phyloP scores from a whole-genome alignment of 2,797 vertebrate genomes.

The Brotula barbata region DNA sequence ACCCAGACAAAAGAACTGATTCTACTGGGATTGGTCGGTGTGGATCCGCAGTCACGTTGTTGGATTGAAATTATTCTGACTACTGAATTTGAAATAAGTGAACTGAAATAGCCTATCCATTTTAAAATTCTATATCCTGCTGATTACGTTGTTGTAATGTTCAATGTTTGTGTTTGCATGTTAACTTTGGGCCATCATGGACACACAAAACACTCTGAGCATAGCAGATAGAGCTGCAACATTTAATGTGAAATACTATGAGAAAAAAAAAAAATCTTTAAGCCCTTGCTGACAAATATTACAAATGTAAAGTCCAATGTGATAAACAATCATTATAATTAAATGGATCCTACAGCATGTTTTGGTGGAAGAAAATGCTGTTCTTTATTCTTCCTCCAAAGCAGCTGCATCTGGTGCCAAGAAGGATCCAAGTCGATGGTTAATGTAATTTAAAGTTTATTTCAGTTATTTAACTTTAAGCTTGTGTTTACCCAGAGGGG shows the following conservation, averaged over 20 bases:
- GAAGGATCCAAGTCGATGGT: not conserved
- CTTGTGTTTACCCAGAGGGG: slow-evolving; percentile 12
- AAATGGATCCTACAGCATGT: too few species aligned
- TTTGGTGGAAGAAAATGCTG: too few species aligned
- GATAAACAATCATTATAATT: too few species aligned
- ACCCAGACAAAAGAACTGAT: slow-evolving; percentile 64
- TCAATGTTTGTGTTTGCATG: slow-evolving; percentile 1
- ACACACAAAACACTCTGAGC: slow-evolving; percentile 5
- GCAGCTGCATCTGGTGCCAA: not conserved
- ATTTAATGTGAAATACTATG: too few species aligned
- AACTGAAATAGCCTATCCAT: slow-evolving; percentile 20
- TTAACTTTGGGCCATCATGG: slow-evolving; percentile 1
- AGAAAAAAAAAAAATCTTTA: too few species aligned
- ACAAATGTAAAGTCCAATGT: not conserved
- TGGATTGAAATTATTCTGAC: slow-evolving; percentile 49
- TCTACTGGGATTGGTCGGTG: slow-evolving; percentile 62
- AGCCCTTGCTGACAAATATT: not conserved
- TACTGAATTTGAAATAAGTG: slow-evolving; percentile 30
- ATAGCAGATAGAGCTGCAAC: slow-evolving; percentile 11
- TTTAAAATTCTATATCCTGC: slow-evolving; percentile 4
- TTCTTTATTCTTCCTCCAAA: too few species aligned
- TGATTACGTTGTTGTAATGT: slow-evolving; percentile 20
- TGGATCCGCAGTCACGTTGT: slow-evolving; percentile 51
- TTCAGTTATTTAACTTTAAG: not conserved
- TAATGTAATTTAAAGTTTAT: too few species aligned